phyloP scores from a whole-genome alignment of 92 coral and sea anemone species.

The Epizoanthus ramosus region DNA sequence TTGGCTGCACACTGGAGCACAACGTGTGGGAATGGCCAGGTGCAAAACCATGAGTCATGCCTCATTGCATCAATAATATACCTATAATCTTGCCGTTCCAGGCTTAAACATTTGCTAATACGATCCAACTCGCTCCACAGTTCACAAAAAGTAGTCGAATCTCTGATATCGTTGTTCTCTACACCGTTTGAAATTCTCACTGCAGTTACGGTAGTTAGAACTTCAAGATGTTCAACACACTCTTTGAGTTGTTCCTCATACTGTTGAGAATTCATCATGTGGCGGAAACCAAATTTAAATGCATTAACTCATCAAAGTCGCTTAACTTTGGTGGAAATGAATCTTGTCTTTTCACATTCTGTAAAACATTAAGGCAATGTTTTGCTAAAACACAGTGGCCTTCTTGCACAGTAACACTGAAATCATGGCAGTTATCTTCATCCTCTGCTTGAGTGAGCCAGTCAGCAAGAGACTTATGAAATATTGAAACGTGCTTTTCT shows the following conservation, averaged over 20 bases:
- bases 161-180: background rate
- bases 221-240: background rate
- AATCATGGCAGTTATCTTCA: background rate
- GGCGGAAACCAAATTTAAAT: background rate
- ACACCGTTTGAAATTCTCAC: background rate
- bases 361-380: background rate
- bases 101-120: background rate
- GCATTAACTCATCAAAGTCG: background rate
- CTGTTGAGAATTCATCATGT: background rate
- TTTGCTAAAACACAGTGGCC: background rate
- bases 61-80: too few species aligned
- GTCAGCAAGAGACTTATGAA: background rate
- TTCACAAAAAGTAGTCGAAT: background rate
- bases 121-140: background rate
- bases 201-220: too few species aligned
- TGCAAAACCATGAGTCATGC: too few species aligned
- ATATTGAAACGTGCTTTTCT: background rate
- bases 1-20: too few species aligned
- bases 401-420: background rate
- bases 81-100: too few species aligned
- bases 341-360: background rate
- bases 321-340: background rate
- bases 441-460: background rate
- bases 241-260: background rate
- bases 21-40: too few species aligned